phyloP scores from a whole-genome alignment of 2,797 vertebrate genomes.

The Cyclopterus lumpus region DNA sequence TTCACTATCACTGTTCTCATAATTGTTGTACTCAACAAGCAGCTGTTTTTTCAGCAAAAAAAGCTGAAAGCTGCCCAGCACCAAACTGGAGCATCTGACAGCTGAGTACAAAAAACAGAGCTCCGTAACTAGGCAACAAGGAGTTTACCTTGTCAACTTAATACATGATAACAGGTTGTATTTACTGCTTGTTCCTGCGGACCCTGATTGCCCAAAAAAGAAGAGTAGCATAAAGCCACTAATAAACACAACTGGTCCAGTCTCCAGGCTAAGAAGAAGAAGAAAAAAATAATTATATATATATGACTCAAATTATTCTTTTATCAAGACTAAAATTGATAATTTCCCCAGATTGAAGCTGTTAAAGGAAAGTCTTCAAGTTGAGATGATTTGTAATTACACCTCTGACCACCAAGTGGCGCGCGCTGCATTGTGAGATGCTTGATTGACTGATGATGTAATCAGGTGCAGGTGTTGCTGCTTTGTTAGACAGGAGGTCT shows the following conservation, averaged over 20 bases:
- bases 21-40: not conserved
- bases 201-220: not conserved
- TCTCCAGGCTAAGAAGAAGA: not conserved
- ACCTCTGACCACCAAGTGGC: not conserved
- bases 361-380: not conserved
- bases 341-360: not conserved
- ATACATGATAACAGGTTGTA: not conserved
- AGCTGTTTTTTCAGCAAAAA: not conserved
- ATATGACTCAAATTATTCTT: not conserved
- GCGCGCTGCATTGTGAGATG: not conserved
- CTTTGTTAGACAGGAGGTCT: not conserved
- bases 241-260: slow-evolving; percentile 41
- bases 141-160: not conserved
- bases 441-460: not conserved
- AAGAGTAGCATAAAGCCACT: slow-evolving; percentile 48
- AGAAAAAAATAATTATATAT: not conserved
- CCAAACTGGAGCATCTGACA: not conserved
- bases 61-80: not conserved
- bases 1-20: not conserved
- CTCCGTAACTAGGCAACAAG: not conserved
- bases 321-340: not conserved
- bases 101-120: not conserved
- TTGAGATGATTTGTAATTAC: not conserved
- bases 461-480: slow-evolving; percentile 11
- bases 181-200: not conserved